Base-by-base conservation (phyloP, 2,797 vertebrate species). In the Aplochiton taeniatus region DNA sequence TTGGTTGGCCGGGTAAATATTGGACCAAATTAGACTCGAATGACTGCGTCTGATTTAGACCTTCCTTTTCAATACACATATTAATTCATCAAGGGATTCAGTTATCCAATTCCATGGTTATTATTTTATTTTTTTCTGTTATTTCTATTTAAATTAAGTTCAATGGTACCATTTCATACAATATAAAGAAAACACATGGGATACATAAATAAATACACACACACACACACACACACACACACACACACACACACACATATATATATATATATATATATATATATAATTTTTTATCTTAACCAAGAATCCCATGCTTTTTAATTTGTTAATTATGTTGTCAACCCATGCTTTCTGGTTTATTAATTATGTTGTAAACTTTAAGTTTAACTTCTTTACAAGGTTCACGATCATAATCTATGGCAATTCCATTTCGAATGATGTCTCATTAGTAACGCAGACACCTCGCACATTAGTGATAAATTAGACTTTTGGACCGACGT, bases 31-130 rank as follows among this genome's bases (percentile, higher is more conserved):
- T 69, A 41, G 62, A 67, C 74, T 81, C 79, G 67, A 84, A 85
- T 81, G 77, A 63, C 75, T 80, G 73, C 52, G 10, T 84, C 74
- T 77, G 72, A 83, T 90, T 89, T 84, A 87, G 77, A 68, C 63
- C 70, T 47, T 48, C n/a, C 49, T 20, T 41, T 20, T 58, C 51
- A 41, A 41, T 49, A 44, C 49, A 75, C 73, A 61, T 75, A 78
- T 76, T 79, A 65, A 80, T 82, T 76, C 52, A 72, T 62, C 63
- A 72, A 41, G 73, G 74, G 74, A 73, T 85, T 80, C 59, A 79
- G 77, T 86, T 76, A 75, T 80, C 74, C 68, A 65, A 72, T 78
- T 84, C 65, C 68, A 81, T 72, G 79, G 63, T 42, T 72, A 58
- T 77, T 79, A 72, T 77, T 81, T 70, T n/a, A n/a, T 58, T 53